Base-by-base conservation (phyloP, 2,797 vertebrate genomes). In the Poeciliopsis turneri region DNA sequence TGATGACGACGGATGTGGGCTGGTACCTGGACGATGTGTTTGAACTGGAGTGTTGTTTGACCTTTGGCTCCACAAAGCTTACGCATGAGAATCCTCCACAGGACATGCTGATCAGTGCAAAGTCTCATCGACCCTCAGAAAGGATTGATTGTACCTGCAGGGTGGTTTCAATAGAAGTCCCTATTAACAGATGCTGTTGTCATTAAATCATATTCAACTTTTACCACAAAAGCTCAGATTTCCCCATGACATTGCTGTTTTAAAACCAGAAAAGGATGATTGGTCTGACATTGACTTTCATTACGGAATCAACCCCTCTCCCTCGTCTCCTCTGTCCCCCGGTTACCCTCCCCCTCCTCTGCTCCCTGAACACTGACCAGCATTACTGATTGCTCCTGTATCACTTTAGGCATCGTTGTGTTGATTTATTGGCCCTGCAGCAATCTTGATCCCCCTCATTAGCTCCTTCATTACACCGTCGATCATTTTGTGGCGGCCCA, bases 391-490 rank as follows among this genome's bases (percentile, higher is more conserved):
- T 93, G 90, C 89, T 85, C 79, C 86, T 75, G 85, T 90, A 92
- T 92, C 89, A 80, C 88, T 88, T 92, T 86, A 72, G 92, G 87
- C 93, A 89, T 92, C 83, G 86, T 93, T 91, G 88, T 92, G 89
- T 91, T 95, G 94, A 95, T 96, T 95, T 94, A 95, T 95, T 89
- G 93, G 88, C 88, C 85, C 91, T 88, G 91, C 81, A 80, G 88
- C 82, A 59, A 86, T 92, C 89, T 90, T 93, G 92, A 94, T 94
- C 92, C 91, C 92, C 92, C 93, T 95, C 94, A 95, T 96, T 95
- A 95, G 94, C 92, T 94, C 89, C 88, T 94, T 94, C 93, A 95
- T 95, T 94, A 94, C 90, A 33, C 93, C 81, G 92, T 93, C 87
- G 88, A 93, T 94, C 93, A 94, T 93, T 83, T 90, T 88, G 79